These are phyloP conservation scores for Brenthis ino DNA, from an alignment of 2,888 invertebrate species.

Conservation along the genomic window DNA sequence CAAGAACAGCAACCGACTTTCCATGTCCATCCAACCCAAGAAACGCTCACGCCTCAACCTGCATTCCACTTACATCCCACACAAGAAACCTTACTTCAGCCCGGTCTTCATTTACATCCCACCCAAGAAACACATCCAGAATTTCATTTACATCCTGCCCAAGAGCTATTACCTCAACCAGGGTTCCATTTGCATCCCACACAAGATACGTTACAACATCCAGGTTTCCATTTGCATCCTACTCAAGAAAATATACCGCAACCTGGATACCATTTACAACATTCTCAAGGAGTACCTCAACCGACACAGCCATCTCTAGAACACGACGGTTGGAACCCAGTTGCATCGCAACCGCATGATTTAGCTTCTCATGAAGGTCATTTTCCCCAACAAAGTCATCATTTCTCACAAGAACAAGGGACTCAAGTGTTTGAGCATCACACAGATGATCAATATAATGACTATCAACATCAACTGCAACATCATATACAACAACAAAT, in stretches of 20 bases:
- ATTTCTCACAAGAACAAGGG: constrained; percentile 66
- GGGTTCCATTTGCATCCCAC: constrained; percentile 29
- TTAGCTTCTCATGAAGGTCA: constrained; percentile 50
- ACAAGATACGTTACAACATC: constrained; percentile 46
- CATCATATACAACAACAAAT: constrained; percentile 71
- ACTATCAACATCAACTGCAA: constrained; percentile 66
- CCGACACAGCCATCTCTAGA: constrained; percentile 53
- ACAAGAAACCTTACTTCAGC: constrained; percentile 26
- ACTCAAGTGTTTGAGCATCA: constrained; percentile 72
- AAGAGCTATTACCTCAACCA: constrained; percentile 45
- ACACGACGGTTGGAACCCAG: constrained; percentile 73
- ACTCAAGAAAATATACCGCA: constrained; percentile 43
- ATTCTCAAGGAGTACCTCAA: constrained; percentile 44
- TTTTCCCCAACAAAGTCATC: constrained; percentile 55
- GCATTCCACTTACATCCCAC: constrained; percentile 37
- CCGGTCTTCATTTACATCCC: constrained; percentile 28
- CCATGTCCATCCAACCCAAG: constrained; percentile 42
- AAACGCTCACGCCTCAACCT: constrained; percentile 41
- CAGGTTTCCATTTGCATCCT: constrained; percentile 44
- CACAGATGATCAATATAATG: constrained; percentile 58
- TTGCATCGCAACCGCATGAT: constrained; percentile 59
- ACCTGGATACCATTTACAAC: constrained; percentile 47
- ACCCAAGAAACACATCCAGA: constrained; percentile 29
- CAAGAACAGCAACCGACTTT: constrained; percentile 29
- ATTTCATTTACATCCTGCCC: constrained; percentile 35